Evolutionary conservation across 2,888 invertebrate genomes (phyloP).

Genomic region (Hipparchia sbordonii): DNA sequence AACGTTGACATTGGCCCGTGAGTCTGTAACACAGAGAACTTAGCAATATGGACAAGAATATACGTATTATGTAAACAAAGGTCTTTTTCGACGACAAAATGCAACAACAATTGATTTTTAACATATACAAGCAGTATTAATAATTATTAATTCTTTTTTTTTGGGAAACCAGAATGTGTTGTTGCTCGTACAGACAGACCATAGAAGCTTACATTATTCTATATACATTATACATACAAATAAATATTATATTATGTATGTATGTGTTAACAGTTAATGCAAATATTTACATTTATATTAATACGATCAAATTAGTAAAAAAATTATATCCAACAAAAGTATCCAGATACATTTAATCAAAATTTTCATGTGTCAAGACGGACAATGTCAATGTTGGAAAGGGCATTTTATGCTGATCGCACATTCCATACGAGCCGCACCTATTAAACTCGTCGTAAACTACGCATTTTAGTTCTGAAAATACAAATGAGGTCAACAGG

Average conservation of each 20-base stretch:
- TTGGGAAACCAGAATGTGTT: too few relatives aligned
- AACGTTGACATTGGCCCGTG: background rate
- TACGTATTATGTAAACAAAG: background rate
- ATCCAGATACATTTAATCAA: background rate
- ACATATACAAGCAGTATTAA: too few relatives aligned
- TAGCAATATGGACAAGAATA: background rate
- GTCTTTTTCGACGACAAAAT: background rate
- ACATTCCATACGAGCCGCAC: background rate
- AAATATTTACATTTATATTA: too few relatives aligned
- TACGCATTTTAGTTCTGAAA: background rate
- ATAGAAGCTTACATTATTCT: background rate
- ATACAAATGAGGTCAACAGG: background rate
- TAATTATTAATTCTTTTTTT: too few relatives aligned
- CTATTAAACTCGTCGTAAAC: background rate
- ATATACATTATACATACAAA: background rate
- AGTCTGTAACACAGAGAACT: background rate
- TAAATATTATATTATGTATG: background rate
- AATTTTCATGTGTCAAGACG: background rate
- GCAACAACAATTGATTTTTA: background rate
- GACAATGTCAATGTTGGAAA: background rate
- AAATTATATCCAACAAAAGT: too few relatives aligned
- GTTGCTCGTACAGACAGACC: too few relatives aligned
- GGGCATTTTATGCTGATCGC: background rate
- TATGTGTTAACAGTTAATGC: background rate
- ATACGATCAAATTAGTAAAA: too few relatives aligned